Percentiles rank a stretch among this genome's conserved stretches.
Conservation (phyloP, 2,888 invertebrate genomes). For the Drosophila kuntzei region DNA sequence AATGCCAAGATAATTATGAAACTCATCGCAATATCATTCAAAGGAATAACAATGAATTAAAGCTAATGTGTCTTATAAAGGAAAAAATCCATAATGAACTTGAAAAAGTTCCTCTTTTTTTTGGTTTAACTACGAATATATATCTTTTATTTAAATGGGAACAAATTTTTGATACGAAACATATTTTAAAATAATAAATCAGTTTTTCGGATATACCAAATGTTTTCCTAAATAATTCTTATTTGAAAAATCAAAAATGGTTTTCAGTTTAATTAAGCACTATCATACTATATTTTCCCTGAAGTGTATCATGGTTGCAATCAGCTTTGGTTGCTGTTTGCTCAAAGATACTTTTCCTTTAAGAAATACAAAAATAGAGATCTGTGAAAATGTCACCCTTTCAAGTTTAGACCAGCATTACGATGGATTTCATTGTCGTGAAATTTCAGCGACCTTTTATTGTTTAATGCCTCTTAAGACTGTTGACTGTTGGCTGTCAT, state of each 20-base stretch:
- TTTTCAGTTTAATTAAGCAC: no score
- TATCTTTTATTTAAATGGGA: no score
- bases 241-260: no score
- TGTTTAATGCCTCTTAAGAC: slow-evolving; percentile 5
- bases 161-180: no score
- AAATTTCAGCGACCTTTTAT: neutral
- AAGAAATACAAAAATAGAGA: neutral
- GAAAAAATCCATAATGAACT: no score
- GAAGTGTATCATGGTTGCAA: neutral
- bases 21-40: neutral
- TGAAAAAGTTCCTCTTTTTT: no score
- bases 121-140: no score
- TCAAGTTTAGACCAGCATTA: neutral
- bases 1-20: slow-evolving; percentile 1
- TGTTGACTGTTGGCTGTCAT: slow-evolving; percentile 11
- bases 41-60: neutral
- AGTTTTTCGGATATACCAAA: no score
- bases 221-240: neutral
- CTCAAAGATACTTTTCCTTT: neutral
- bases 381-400: neutral
- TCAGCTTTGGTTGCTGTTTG: neutral
- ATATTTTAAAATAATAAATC: no score
- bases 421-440: neutral
- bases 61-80: neutral
- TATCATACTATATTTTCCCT: no score